Conservation (phyloP, 1,140 invertebrate genomes). For the Dendrolimus kikuchii region DNA sequence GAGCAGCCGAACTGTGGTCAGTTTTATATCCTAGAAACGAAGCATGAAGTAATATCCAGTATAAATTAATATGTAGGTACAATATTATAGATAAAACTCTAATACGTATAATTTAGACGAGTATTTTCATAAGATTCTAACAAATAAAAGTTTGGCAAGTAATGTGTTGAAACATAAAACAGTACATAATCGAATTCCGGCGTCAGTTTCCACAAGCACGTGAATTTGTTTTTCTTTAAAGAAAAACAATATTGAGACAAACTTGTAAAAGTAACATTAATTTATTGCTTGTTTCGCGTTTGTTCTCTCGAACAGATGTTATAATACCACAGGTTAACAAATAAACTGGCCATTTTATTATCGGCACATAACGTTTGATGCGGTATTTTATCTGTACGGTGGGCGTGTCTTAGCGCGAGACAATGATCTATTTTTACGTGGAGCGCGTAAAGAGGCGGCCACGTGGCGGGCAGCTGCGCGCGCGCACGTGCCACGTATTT, state of each 20-base stretch:
- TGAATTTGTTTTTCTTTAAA: background rate
- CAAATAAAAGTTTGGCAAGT: too few species aligned
- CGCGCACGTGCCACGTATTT: slow-evolving; percentile 63
- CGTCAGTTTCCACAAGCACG: too few species aligned
- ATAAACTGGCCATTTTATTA: slow-evolving; percentile 40
- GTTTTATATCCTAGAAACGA: too few species aligned
- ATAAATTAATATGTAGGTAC: too few species aligned
- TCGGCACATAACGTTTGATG: slow-evolving; percentile 48
- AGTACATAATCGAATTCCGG: too few species aligned
- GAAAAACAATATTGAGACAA: slow-evolving; percentile 1
- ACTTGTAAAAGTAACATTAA: slow-evolving; percentile 13
- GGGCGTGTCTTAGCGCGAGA: slow-evolving; percentile 61
- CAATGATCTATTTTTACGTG: slow-evolving; percentile 67
- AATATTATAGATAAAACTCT: too few species aligned
- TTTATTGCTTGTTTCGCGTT: slow-evolving; percentile 12
- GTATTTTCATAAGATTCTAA: too few species aligned
- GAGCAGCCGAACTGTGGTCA: too few species aligned
- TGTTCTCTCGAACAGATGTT: slow-evolving; percentile 23
- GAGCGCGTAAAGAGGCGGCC: slow-evolving; percentile 55
- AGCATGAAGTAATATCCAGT: too few species aligned
- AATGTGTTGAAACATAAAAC: too few species aligned
- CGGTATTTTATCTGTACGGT: slow-evolving; percentile 61
- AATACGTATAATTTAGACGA: too few species aligned
- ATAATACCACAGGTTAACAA: slow-evolving; percentile 32
- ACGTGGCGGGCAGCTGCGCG: slow-evolving; percentile 64